phyloP scores from a whole-genome alignment of 1,140 invertebrate species.

The Rhyacophila brunnea region DNA sequence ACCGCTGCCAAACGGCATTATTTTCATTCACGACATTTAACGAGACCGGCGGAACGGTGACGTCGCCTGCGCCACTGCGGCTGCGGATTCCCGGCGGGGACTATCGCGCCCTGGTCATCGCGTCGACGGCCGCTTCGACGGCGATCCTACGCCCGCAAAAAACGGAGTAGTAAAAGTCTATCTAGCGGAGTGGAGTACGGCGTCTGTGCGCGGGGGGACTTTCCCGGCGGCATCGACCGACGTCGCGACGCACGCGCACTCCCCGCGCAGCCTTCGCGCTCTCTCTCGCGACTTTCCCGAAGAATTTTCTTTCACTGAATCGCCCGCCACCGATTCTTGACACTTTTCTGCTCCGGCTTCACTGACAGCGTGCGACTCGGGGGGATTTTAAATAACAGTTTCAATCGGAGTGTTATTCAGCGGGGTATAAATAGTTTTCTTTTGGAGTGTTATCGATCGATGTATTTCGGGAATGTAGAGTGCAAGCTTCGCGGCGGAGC shows the following conservation, averaged over 20 bases:
- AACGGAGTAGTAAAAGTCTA: not conserved
- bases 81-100: too few relatives aligned
- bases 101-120: too few relatives aligned
- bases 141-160: not conserved
- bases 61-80: too few relatives aligned
- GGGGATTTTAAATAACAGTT: not conserved
- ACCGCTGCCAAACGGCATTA: slow-evolving; percentile 40
- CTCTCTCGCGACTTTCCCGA: slow-evolving; percentile 40
- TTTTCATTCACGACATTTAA: slow-evolving; percentile 2
- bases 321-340: slow-evolving; percentile 4
- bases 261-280: slow-evolving; percentile 34
- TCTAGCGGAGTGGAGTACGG: not conserved
- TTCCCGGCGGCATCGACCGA: slow-evolving; percentile 40
- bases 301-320: slow-evolving; percentile 1
- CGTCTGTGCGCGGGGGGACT: not conserved
- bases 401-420: not conserved
- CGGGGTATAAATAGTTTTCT: slow-evolving; percentile 28
- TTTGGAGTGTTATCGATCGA: slow-evolving; percentile 10
- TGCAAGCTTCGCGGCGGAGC: not conserved
- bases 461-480: not conserved
- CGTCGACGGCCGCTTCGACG: not conserved
- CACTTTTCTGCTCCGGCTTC: slow-evolving; percentile 30
- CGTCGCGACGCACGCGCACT: slow-evolving; percentile 38
- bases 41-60: not conserved
- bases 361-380: not conserved